Base-by-base conservation (phyloP, 2,113 vertebrate species). In the Axis porcinus region DNA sequence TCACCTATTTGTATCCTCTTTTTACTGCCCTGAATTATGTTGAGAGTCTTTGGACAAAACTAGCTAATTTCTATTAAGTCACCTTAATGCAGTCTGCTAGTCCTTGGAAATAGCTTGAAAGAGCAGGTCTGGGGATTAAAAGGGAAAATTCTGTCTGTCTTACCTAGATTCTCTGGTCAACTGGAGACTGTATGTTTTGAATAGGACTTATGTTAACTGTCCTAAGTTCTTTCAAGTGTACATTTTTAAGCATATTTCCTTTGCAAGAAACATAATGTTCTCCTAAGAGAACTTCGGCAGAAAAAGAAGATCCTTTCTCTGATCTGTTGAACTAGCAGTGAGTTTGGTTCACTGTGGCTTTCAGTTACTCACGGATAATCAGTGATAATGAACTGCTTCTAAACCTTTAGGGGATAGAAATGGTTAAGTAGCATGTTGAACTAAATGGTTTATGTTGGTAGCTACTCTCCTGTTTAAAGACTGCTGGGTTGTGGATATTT, bases 1-100 rank as follows among this genome's bases (percentile, higher is more conserved):
- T 91, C 36, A 78, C 58, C 81, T 74, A 21, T 54, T 93, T 83
- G 36, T 60, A n/a, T 47, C 79, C 36, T 82, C 36, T 93, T 82
- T 97, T 96, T 97, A 89, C 27, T 60, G 43, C 45, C 40, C 86
- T 78, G 47, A 92, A 89, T 81, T 86, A 83, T 45, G 8, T 79
- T 79, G 86, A 97, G 45, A 91, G 79, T 11, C 45, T 96, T 82
- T 84, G 55, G 74, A 67, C 28, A 52, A 95, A 60, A n/a, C 27
- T 64, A 81, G 50, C 86, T 86, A 86, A 79, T 67, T 86, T 95
- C 23, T 55, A 3, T 50, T 95, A 86, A 91, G 6, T 52, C 79
- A 79, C 40, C 52, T 94, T 91, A 95, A 86, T 16, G 7, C 74
- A 64, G 33, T 52, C 60, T 47, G 28, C 82, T 81, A 57, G 27